Conservation (phyloP, 2,113 vertebrate species). For the Rhineura floridana region DNA sequence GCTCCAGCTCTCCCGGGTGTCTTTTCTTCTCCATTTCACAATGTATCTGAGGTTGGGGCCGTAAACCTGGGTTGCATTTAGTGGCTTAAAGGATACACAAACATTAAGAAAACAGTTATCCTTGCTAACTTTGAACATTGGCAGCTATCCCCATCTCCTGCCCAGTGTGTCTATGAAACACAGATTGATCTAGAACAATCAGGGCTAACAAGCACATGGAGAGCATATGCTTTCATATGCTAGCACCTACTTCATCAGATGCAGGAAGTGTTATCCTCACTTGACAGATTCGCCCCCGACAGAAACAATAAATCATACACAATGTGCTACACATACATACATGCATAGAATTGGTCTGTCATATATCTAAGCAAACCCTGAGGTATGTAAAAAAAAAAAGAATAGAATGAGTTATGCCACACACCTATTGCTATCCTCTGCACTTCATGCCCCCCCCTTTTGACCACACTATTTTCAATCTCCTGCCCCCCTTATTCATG, state of each 20-base stretch:
- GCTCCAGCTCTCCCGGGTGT: slow-evolving; percentile 83
- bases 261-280: neutral
- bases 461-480: too few species aligned
- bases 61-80: slow-evolving; percentile 84
- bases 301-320: too few species aligned
- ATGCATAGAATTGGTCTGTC: neutral
- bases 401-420: neutral
- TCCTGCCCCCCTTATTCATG: neutral
- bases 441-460: neutral
- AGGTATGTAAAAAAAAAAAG: neutral
- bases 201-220: neutral
- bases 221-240: neutral
- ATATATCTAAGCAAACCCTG: neutral
- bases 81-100: slow-evolving; percentile 68
- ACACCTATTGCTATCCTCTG: neutral
- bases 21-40: slow-evolving; percentile 87
- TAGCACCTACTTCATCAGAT: neutral
- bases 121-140: neutral
- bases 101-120: neutral
- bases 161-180: neutral
- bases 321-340: neutral
- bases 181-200: neutral
- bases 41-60: slow-evolving; percentile 89
- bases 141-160: neutral
- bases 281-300: too few species aligned